Base-by-base conservation (phyloP, 2,888 invertebrate species). In the Neocrepidodera transversa region DNA sequence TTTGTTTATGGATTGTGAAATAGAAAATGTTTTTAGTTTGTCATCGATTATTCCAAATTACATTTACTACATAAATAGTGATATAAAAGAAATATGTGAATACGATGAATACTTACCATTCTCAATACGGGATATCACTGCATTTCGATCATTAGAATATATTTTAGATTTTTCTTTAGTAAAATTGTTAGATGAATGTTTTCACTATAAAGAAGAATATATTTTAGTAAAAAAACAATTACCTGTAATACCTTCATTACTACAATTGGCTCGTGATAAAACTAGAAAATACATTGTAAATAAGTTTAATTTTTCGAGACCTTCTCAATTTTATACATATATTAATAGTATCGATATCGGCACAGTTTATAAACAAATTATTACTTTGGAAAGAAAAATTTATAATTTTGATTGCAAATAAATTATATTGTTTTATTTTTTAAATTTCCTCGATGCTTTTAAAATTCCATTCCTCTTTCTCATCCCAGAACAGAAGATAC, bases 231-330 rank as follows among this genome's bases (percentile, higher is more conserved):
- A 11, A 14, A 7, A 30, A 28, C 30, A 17, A 11, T 6, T 48
- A 35, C 35, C 48, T 2, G 5, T 13, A 1, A 48, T 55, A 20
- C 55, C 55, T 4, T 55, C 48, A n/a, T 40, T 55, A 10, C 1
- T 55, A 10, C 47, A 55, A 40, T 30, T 55, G 18, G 38, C 55
- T 30, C 35, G 55, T 2, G 48, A 55, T 3, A n/a, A 28, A 28
- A 18, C 23, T 1, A 55, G 48, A 11, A 35, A 47, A 17, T 48
- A 38, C 40, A 40, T 55, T 26, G 20, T 38, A 4, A 6, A 40
- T 10, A 38, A 7, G 8, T 55, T 47, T 30, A 26, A 28, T 10
- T 18, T 55, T 30, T 17, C 2, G 4, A 48, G 10, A n/a, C 14
- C 47, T 10, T 48, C 38, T 1, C 47, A 55, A 26, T 47, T 30